Base-by-base conservation (phyloP, 2,888 invertebrate species). In the Scaptomyza reducta region DNA sequence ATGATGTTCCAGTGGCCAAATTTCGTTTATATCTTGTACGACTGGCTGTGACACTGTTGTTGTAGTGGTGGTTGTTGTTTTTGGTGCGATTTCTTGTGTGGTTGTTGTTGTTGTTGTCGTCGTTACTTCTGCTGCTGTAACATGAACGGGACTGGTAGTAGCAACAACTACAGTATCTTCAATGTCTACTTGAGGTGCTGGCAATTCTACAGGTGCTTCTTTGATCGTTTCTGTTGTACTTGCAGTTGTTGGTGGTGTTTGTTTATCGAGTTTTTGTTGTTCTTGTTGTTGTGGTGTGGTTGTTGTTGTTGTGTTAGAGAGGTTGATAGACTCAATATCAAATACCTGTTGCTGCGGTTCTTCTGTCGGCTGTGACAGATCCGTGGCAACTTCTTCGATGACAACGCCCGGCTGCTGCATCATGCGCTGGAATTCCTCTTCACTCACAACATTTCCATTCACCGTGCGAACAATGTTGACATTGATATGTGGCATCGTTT, bases 401-500 rank as follows among this genome's bases (percentile, higher is more conserved):
- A 88, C 78, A 46, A 90, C 82, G 67, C 88, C 90, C n/a, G 90
- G 89, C 57, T 89, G 88, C 61, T 89, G 82, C 65, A 89, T 87
- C 57, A 91, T 60, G 16, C 71, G 80, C 59, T 90, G 88, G 73
- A 90, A 91, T 62, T 91, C 91, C 65, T 91, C 91, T 55, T 91
- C 91, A 25, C 79, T 88, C 31, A 93, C 92, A 45, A 91, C 87
- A 71, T 91, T 87, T 4, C 93, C 93, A 69, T 94, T 93, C 61
- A 94, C 93, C 10, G 92, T 93, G 61, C 93, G 92, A 6, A 93
- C 91, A 16, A 95, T 94, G 70, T 94, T 94, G 44, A 95, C 84
- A 68, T 89, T 89, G 6, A 91, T 81, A 49, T 90, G 88, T 3
- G 91, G 90, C 16, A 89, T 77, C 0, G 88, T 59, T 57, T 91